Conservation (phyloP, 2,797 vertebrate species). For the Coendou prehensilis region DNA sequence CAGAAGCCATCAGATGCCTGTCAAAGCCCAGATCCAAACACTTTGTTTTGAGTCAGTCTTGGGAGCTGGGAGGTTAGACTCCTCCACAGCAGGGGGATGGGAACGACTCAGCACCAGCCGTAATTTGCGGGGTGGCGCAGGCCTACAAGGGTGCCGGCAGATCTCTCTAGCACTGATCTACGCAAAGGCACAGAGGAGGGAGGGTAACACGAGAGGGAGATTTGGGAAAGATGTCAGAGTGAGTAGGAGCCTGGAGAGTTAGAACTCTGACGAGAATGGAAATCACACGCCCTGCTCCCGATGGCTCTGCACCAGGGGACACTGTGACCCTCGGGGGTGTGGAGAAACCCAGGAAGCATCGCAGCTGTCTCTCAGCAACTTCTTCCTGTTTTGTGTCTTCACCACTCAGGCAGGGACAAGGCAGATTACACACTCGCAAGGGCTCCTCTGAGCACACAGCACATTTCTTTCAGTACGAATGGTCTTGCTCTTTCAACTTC, state of each 20-base stretch:
- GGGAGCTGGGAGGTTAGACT: neutral
- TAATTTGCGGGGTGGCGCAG: neutral
- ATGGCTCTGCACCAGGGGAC: neutral
- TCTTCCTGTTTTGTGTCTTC: neutral
- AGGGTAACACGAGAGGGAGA: neutral
- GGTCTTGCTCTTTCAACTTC: conserved; percentile 29
- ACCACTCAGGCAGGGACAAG: neutral
- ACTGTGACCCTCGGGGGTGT: neutral
- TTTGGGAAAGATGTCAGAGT: neutral
- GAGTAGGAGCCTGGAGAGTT: neutral
- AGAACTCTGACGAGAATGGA: neutral
- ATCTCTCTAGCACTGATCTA: neutral
- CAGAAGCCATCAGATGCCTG: neutral
- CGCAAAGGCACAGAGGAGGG: neutral
- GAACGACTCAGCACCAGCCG: neutral
- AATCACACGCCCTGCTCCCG: neutral
- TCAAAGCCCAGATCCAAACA: neutral
- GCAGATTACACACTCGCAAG: neutral
- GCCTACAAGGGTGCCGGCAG: neutral
- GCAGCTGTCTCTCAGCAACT: neutral
- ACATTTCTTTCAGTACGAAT: neutral
- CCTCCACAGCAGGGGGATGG: neutral
- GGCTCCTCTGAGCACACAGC: neutral
- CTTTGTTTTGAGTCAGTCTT: neutral
- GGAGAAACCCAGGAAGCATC: neutral